Percentiles rank a stretch among this genome's conserved stretches.
phyloP scores from a whole-genome alignment of 2,888 invertebrate species.

The Anthrax anthrax region DNA sequence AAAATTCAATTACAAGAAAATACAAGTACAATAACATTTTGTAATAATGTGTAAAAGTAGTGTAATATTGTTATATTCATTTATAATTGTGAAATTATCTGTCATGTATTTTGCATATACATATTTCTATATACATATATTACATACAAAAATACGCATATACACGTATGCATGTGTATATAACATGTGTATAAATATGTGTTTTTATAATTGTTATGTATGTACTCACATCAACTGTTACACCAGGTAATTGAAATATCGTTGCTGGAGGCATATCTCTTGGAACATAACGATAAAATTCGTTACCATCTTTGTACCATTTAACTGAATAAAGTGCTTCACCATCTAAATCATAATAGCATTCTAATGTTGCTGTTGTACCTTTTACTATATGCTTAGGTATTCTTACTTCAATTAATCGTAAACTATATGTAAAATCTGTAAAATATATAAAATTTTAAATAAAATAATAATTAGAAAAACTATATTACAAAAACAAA shows the following conservation, averaged over 20 bases:
- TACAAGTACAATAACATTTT: too few relatives aligned
- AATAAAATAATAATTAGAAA: not conserved
- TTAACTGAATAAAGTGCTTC: conserved; percentile 78
- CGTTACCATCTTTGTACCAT: conserved; percentile 85
- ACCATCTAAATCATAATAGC: conserved; percentile 68
- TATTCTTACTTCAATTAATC: conserved; percentile 62
- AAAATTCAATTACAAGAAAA: too few relatives aligned
- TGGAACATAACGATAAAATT: conserved; percentile 78
- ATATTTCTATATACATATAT: not conserved
- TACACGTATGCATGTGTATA: too few relatives aligned
- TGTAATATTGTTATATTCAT: too few relatives aligned
- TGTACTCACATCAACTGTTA: conserved; percentile 69
- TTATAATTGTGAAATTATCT: too few relatives aligned
- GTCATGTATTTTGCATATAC: too few relatives aligned
- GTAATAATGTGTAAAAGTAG: too few relatives aligned
- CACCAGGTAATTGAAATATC: conserved; percentile 63
- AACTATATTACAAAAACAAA: too few relatives aligned
- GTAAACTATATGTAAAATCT: conserved; percentile 43
- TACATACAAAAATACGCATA: too few relatives aligned
- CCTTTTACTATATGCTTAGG: conserved; percentile 69
- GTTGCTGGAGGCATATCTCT: conserved; percentile 66
- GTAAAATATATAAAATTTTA: conserved; percentile 15
- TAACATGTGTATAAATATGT: too few relatives aligned
- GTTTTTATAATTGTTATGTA: too few relatives aligned
- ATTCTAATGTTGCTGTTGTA: conserved; percentile 59